Base-by-base conservation (phyloP, 2,888 invertebrate genomes). In the Parasteatoda lunata region DNA sequence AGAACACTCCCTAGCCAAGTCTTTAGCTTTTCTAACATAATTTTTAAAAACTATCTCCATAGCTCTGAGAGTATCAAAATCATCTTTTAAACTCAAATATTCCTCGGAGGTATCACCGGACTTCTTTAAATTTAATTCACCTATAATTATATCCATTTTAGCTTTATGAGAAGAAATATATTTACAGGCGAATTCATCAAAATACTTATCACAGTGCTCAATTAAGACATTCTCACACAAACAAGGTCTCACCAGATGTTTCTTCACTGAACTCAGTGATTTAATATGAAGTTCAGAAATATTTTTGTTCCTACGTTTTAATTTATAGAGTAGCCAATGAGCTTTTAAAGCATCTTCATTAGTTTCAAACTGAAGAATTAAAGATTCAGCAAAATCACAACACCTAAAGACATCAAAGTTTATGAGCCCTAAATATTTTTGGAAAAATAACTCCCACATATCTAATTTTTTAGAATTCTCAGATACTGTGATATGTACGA, bases 401-500 rank as follows among this genome's bases (percentile, higher is more conserved):
- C 59, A 59, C 4, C 11, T 59, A 7, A 13, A 9, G n/a, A 59
- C 59, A 7, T 13, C n/a, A 59, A 13, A 59, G n/a, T 59, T 59
- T 4, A 13, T n/a, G n/a, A 59, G 8, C 13, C n/a, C 4, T 13
- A 59, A 7, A 59, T 13, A 0, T 13, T 7, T 59, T 59, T 4
- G 7, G n/a, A 59, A 59, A 59, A 59, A 59, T 13, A 13, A 13
- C n/a, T 59, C n/a, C 59, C 59, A 59, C n/a, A 7, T 1, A 13
- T 59, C 9, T 59, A 59, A 59, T 13, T 59, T 7, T 13, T 59
- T 59, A n/a, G 11, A 7, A 13, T 59, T 9, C n/a, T 59, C n/a
- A 59, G 86, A 87, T 11, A 87, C 86, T 45, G 47, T 73, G 15
- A 87, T 54, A 70, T 68, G 66, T 9, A 87, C 15, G 72, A 86